Evolutionary conservation across 2,888 invertebrate species (phyloP), one percentile per base, ranked within the genome.

Genomic region (Chalcosyrphus nemorum): DNA sequence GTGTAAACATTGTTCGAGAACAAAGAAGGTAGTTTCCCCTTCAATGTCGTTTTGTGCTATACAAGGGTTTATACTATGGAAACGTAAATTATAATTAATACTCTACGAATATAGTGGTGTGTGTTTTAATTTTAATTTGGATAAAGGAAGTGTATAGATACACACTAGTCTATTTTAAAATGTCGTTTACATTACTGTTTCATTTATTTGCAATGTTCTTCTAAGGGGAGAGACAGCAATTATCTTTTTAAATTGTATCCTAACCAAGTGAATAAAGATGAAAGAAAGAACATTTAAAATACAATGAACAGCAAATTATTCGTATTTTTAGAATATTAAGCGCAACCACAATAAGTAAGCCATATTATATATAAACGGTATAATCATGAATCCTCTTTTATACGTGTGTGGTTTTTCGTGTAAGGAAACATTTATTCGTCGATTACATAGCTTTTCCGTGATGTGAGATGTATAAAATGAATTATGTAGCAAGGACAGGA

Each of bases 381-480:
- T 52, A 52, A 52, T 27, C 52, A 27, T 4, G 27, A 29, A 45
- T 19, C 17, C 17, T 24, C 24, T 5, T 50, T 13, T 24, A 50
- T 19, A 6, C 13, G 24, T 24, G n/a, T 50, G 24, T 24, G n/a
- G 24, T 24, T 24, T 45, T 52, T 52, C 27, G 52, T 47, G 52
- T 29, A 52, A 35, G 56, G 19, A 56, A 29, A 29, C 15, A 52
- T 29, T 19, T 56, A 19, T 29, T 29, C 15, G 27, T 35, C 17
- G 50, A 50, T 50, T 32, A 54, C 54, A 32, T 54, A 54, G 32
- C 15, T 54, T 35, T 11, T 54, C 32, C 32, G 11, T 32, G 54
- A 35, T 54, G 17, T 17, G 56, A 35, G 6, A 35, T 38, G 21
- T 13, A 21, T 35, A 38, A n/a, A n/a, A 56, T 56, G 35, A 56